These are phyloP conservation scores for Phataginus tricuspis DNA, from an alignment of 2,797 vertebrate species.

Conservation along the genomic window DNA sequence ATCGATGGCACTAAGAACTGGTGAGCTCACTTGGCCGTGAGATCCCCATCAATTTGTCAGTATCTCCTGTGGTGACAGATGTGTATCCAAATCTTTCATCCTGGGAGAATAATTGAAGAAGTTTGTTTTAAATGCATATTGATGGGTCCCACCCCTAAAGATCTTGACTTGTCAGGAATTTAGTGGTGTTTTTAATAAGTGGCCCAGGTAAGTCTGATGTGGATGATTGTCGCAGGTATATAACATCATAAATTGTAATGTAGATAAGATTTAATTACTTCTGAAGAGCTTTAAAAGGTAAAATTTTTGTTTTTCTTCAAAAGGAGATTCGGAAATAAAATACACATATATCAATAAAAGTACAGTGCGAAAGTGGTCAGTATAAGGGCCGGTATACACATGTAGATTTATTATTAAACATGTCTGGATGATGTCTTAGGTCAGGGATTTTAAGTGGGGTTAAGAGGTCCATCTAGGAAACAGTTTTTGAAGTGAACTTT, in stretches of 20 bases:
- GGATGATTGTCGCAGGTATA: neutral
- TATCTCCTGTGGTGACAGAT: neutral
- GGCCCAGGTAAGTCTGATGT: neutral
- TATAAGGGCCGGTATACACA: too few species aligned
- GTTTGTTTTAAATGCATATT: neutral
- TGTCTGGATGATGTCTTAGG: neutral
- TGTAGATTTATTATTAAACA: neutral
- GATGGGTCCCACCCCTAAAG: neutral
- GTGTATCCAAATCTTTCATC: neutral
- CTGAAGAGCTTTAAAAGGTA: neutral
- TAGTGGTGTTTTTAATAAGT: neutral
- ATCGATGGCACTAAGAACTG: neutral
- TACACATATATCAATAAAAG: neutral
- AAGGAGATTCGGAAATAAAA: constrained; percentile 15
- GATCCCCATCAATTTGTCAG: neutral
- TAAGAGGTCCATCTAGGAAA: neutral
- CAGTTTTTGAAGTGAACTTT: neutral
- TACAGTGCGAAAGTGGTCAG: neutral
- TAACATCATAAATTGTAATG: neutral
- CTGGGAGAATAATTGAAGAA: neutral
- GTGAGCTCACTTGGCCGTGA: neutral
- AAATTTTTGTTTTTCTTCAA: neutral
- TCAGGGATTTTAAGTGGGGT: neutral
- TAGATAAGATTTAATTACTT: neutral
- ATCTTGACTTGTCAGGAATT: neutral